Percentiles rank a stretch among this genome's conserved stretches.
Evolutionary conservation across 2,888 invertebrate genomes (phyloP).

Genomic region (Lycocerus yunnanus): DNA sequence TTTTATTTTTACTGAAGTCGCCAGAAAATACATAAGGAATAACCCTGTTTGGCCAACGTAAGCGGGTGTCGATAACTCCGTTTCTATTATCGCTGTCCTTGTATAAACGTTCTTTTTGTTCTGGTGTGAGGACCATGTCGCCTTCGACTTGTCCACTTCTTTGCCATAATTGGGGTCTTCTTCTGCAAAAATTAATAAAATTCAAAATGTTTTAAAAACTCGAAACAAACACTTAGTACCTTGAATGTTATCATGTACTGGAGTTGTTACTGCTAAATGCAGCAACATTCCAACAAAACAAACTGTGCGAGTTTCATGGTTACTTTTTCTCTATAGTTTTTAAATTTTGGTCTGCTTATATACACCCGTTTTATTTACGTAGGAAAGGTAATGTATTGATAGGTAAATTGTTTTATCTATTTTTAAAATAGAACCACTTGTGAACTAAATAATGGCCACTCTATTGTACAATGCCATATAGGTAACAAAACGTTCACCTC

Average conservation of each 20-base stretch:
- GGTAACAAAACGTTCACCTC: no score
- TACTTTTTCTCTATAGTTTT: background rate
- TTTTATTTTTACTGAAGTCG: background rate
- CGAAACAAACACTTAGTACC: background rate
- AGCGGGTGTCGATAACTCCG: background rate
- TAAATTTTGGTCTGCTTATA: background rate
- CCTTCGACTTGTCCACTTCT: conserved; percentile 9
- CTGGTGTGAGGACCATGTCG: conserved; percentile 8
- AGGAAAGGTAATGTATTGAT: background rate
- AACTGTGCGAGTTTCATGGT: background rate
- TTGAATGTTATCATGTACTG: background rate
- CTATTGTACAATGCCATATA: no score
- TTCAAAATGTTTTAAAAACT: background rate
- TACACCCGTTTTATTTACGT: background rate
- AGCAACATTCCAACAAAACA: background rate
- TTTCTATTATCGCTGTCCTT: background rate
- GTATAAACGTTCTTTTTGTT: background rate
- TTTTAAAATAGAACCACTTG: no score
- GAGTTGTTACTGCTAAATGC: background rate
- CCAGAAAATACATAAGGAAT: background rate
- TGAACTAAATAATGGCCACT: no score
- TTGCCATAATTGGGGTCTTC: background rate
- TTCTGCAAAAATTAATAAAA: background rate
- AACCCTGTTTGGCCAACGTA: conserved; percentile 3
- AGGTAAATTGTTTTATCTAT: conserved; percentile 10